Evolutionary conservation across 2,888 invertebrate species (phyloP).

Genomic region (Argyresthia albistria): DNA sequence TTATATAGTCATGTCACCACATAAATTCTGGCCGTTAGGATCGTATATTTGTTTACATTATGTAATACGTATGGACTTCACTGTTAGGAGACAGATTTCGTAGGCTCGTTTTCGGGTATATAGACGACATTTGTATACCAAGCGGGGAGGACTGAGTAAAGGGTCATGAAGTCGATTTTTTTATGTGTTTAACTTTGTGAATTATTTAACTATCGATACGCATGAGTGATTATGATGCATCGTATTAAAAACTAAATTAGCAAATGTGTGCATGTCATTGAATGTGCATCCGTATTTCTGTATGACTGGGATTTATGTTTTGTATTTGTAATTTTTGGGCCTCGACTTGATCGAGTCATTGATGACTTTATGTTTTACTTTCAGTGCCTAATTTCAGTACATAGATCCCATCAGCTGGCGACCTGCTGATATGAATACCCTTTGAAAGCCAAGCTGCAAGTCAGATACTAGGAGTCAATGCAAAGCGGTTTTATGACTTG

Average conservation of each 20-base stretch:
- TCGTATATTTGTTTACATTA: too few species aligned
- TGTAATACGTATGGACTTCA: too few species aligned
- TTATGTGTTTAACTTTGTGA: too few species aligned
- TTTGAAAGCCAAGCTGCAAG: conserved; percentile 68
- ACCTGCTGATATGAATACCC: conserved; percentile 58
- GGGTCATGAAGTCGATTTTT: too few species aligned
- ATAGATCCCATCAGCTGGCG: conserved; percentile 67
- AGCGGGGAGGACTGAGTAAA: too few species aligned
- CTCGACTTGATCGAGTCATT: background rate
- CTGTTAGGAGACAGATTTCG: too few species aligned
- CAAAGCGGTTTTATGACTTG: conserved; percentile 37
- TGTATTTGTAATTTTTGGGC: conserved; percentile 11
- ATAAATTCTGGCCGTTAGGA: too few species aligned
- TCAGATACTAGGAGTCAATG: conserved; percentile 67
- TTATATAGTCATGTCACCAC: too few species aligned
- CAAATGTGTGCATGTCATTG: conserved; percentile 65
- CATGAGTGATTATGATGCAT: conserved; percentile 41
- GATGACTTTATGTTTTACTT: conserved; percentile 18
- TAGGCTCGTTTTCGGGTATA: too few species aligned
- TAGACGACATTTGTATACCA: too few species aligned
- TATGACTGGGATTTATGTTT: conserved; percentile 68
- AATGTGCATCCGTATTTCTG: conserved; percentile 59
- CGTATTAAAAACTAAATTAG: conserved; percentile 23
- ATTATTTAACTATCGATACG: background rate
- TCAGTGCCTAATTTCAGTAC: conserved; percentile 24